Base-by-base conservation (phyloP, 2,888 invertebrate genomes). In the Machimus rusticus region DNA sequence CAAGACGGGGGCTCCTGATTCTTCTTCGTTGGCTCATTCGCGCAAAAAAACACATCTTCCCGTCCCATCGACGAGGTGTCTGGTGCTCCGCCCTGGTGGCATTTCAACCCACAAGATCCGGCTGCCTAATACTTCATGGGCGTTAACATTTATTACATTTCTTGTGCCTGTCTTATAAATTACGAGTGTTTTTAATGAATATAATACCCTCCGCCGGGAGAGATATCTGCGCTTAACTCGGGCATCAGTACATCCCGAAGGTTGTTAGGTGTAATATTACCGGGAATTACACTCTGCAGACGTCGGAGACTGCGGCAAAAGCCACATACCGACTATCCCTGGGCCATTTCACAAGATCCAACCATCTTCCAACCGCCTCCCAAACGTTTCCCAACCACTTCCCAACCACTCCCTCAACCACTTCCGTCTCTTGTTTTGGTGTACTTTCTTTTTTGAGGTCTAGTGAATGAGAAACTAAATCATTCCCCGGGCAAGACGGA, bases 141-240 rank as follows among this genome's bases (percentile, higher is more conserved):
- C 57, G 82, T 82, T 82, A 82, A 82, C 82, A 82, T 82, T 82
- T 82, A 82, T 82, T 82, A 82, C 82, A 57, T 82, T 82, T 82
- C 82, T 82, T 82, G 57, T 37, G 66, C 57, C 82, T 34, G 82
- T 66, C 82, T 82, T 82, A 82, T 82, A 82, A 82, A 82, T 82
- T 82, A 82, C 82, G 82, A 57, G 82, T 57, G 82, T 82, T 82
- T 82, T 82, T 82, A 82, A 57, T 37, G 57, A 55, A 82, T 82
- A 57, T 82, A 82, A 82, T 82, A 82, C 66, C 82, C 66, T 82
- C 82, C 82, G 82, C 66, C 37, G 82, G 57, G 82, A 37, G 37
- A 82, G 66, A 55, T 82, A 66, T 82, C 82, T 66, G 28, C 82
- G 37, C 82, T 66, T 57, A 82, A 34, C 55, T 82, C 66, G 57